phyloP scores from a whole-genome alignment of 2,888 invertebrate species.

The Furcula furcula region DNA sequence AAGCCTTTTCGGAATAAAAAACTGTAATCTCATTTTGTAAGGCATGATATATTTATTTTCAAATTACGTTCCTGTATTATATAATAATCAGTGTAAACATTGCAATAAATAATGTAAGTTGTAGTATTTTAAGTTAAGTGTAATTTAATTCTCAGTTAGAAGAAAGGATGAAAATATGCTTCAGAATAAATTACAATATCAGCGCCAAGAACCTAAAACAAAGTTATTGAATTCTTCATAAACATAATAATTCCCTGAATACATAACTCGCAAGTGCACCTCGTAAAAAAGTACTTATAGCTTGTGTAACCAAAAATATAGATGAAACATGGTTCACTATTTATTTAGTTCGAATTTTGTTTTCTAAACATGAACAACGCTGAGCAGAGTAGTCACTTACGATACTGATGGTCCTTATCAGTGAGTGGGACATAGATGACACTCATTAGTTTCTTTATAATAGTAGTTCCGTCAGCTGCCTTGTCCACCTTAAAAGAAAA shows the following conservation, averaged over 20 bases:
- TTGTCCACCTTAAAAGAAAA: slow-evolving; percentile 87
- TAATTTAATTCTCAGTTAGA: slow-evolving; percentile 7
- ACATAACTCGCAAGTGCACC: too few species aligned
- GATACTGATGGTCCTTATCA: slow-evolving; percentile 81
- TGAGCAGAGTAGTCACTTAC: slow-evolving; percentile 56
- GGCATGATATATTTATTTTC: slow-evolving; percentile 32
- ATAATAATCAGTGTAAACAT: slow-evolving; percentile 6
- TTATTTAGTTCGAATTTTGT: too few species aligned
- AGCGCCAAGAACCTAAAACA: slow-evolving; percentile 47
- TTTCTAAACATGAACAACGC: too few species aligned
- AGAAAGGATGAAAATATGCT: slow-evolving; percentile 7
- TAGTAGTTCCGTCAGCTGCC: slow-evolving; percentile 88
- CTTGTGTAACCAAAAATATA: too few species aligned
- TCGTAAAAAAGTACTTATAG: too few species aligned
- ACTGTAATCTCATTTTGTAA: slow-evolving; percentile 18
- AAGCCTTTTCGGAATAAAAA: slow-evolving; percentile 56
- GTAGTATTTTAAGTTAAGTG: slow-evolving; percentile 1
- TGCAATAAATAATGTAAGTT: slow-evolving; percentile 10
- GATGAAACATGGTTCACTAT: too few species aligned
- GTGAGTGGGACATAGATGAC: slow-evolving; percentile 99
- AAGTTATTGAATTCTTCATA: slow-evolving; percentile 12
- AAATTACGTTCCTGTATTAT: slow-evolving; percentile 12
- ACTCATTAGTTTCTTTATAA: slow-evolving; percentile 91
- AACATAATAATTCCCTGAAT: too few species aligned
- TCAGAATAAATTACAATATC: slow-evolving; percentile 17